Percentiles rank a stretch among this genome's conserved stretches.
Conservation (phyloP, 2,797 vertebrate species). For the Tangara arthus region DNA sequence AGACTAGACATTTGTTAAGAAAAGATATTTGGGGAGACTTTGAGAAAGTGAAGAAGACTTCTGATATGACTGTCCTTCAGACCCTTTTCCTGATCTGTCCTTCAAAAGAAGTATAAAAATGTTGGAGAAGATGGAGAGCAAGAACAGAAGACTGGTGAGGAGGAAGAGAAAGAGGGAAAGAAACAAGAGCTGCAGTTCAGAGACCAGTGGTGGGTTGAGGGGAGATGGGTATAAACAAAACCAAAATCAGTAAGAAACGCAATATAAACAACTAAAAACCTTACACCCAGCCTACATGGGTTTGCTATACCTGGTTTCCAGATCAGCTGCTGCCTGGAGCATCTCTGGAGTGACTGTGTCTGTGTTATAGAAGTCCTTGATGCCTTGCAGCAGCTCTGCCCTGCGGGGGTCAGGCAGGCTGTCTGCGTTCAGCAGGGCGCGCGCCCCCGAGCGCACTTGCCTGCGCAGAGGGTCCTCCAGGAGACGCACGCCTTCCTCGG, state of each 20-base stretch:
- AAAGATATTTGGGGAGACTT: not conserved
- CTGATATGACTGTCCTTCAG: not conserved
- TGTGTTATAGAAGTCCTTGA: conserved; percentile 79
- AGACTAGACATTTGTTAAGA: not conserved
- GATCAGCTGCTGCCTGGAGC: conserved; percentile 82
- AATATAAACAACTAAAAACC: not conserved
- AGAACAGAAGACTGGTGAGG: not conserved
- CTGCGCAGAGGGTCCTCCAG: conserved; percentile 88
- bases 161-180: not conserved
- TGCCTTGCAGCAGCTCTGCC: conserved; percentile 81
- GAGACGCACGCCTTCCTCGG: conserved; percentile 88
- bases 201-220: not conserved
- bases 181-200: not conserved
- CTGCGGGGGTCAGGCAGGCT: conserved; percentile 82
- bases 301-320: conserved; percentile 88
- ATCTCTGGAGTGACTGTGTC: conserved; percentile 75
- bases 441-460: conserved; percentile 88
- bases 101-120: not conserved
- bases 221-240: not conserved
- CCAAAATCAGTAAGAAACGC: not conserved
- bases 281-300: not conserved
- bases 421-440: conserved; percentile 86
- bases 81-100: not conserved
- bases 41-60: not conserved
- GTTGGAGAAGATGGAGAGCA: not conserved